These are phyloP conservation scores for Muscicapa comitata DNA, from an alignment of 2,797 vertebrate genomes.

Conservation along the genomic window DNA sequence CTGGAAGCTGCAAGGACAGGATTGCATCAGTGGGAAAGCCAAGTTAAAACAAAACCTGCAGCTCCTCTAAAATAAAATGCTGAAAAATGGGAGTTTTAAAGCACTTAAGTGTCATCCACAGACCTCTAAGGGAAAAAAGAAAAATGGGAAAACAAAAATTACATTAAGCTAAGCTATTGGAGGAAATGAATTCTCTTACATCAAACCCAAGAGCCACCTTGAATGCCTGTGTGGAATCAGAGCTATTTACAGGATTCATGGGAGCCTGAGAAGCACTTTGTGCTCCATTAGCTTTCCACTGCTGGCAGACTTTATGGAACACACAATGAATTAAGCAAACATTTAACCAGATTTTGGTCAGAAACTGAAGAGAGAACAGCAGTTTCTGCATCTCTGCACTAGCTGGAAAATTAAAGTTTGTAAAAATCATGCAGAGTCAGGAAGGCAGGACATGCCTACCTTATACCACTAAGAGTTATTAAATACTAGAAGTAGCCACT, in stretches of 20 bases:
- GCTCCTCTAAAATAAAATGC: not conserved
- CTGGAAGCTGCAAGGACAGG: constrained; percentile 80
- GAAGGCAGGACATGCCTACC: not conserved
- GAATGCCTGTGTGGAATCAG: not conserved
- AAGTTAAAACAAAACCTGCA: not conserved
- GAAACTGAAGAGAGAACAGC: not conserved
- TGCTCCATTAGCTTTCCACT: not conserved
- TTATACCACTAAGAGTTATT: not conserved
- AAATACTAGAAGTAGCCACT: not conserved
- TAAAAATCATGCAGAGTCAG: not conserved
- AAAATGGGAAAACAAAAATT: not conserved
- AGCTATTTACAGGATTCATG: not conserved
- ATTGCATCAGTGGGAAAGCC: not conserved
- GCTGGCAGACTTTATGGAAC: not conserved
- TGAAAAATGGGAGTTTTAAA: not conserved
- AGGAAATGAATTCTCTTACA: not conserved
- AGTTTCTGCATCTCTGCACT: not conserved
- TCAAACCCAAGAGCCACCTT: not conserved
- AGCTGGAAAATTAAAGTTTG: not conserved
- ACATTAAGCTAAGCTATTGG: not conserved
- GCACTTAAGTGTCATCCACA: not conserved
- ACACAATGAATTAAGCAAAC: not conserved
- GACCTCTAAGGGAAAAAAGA: not conserved
- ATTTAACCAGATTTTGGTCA: not conserved
- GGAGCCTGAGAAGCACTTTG: not conserved